Evolutionary conservation across 2,797 vertebrate species (phyloP), one percentile per base, ranked within the genome.

Genomic region (Galaxias olidus): DNA sequence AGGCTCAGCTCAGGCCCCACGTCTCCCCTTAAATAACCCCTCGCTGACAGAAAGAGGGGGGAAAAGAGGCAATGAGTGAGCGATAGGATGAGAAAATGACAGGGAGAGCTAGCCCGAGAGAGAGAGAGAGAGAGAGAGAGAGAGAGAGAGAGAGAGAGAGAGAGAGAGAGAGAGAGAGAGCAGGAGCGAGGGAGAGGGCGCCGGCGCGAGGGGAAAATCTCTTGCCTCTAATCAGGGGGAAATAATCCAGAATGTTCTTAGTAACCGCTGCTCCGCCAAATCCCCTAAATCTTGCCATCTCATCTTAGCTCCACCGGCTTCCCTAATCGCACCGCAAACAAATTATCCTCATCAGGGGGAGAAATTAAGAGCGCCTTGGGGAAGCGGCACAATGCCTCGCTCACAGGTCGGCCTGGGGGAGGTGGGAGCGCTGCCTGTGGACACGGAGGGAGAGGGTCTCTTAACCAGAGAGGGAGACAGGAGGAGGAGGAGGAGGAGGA

Each of bases 261-360:
- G 90, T 89, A 90, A 87, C 83, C 81, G 66, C 86, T 80, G 88
- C 85, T 89, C 79, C 60, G 87, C 83, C 83, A 90, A 91, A 91
- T 92, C 90, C 91, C 84, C 85, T 87, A 90, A 91, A 91, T 91
- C 90, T 90, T 89, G 87, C 89, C 87, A 89, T 91, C 89, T 90
- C 88, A 88, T 91, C 81, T 90, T 88, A 86, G 78, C 85, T 89
- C 86, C 82, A 88, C 86, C 74, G 79, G 78, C 76, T 86, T 68
- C 89, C 85, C 86, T 92, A 90, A 91, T 90, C 89, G 89, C 86
- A 87, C 79, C 78, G 86, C 88, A 90, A 88, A 90, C 84, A 89
- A 91, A 90, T 89, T 89, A 90, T 90, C 84, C 83, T 87, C 86
- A 88, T 88, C 87, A 88, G 84, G 79, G 76, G n/a, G 69, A 80